Evolutionary conservation across 92 coral and sea anemone species (phyloP), one percentile per base, ranked within the genome.

Genomic region (Palythoa grandis): DNA sequence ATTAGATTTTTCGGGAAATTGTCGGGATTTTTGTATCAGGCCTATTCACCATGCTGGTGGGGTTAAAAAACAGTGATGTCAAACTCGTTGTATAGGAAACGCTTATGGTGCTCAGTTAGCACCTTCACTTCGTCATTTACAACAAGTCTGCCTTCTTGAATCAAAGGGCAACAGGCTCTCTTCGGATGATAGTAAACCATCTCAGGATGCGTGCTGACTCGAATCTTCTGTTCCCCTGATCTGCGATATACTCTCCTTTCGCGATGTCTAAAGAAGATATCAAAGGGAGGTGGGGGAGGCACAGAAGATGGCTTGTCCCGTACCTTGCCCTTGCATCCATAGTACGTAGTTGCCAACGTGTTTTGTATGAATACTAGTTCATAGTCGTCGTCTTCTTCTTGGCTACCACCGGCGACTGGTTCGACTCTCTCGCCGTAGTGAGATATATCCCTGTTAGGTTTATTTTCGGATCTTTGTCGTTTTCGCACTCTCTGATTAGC

Each of bases 241-340:
- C 63, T 57, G 63, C 0, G 63, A 57, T 12, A 57, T 57, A 57
- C 63, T 57, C 63, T 57, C 63, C 63, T 57, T 57, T 57, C 63
- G 4, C 15, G 19, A 57, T 57, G 15, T 57, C 19, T 57, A 57
- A 57, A 10, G 19, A 57, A 57, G 63, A 57, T 16, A 57, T 57
- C 16, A 57, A 57, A 57, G 47, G 47, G 47, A 57, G 63, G 63
- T 57, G 63, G 63, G n/a, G 73, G 84, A 43, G 84, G 84, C 53
- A 37, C 58, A 82, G 24, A 16, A 75, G 86, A 50, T 82, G 69
- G 23, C 58, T 65, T n/a, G 86, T 54, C 52, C 47, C 13, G 56
- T 67, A 75, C n/a, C 69, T 75, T 82, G 50, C 61, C 77, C 72
- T 73, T 37, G 86, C 86, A 65, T 65, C 47, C 29, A 38, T 61